phyloP scores from a whole-genome alignment of 2,888 invertebrate species.

The Ichneumoninae sp. region DNA sequence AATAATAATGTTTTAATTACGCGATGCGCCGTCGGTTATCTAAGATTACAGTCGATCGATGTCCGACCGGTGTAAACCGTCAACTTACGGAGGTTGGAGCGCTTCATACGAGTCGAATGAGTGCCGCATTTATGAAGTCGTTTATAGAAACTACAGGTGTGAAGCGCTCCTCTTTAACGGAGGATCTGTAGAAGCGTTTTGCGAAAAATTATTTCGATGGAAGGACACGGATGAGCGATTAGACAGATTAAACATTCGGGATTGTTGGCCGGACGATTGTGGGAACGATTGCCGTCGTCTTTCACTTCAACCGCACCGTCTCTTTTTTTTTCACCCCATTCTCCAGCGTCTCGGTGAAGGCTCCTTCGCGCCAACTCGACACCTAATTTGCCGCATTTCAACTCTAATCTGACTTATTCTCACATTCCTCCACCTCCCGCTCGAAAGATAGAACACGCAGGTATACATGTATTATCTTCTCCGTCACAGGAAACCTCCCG shows the following conservation, averaged over 20 bases:
- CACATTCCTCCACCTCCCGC: constrained; percentile 61
- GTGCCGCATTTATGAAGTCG: no score
- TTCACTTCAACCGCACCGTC: constrained; percentile 44
- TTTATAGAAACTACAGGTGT: no score
- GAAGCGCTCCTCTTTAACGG: neutral
- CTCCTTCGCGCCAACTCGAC: constrained; percentile 65
- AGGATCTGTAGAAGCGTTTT: no score
- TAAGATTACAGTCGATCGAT: neutral
- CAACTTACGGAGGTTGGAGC: neutral
- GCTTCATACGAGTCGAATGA: no score
- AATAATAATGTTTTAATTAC: neutral
- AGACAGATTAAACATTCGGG: constrained; percentile 34
- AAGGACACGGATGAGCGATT: constrained; percentile 28
- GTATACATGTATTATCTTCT: constrained; percentile 31
- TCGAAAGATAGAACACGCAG: neutral
- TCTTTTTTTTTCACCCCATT: constrained; percentile 30
- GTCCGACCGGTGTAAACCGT: neutral
- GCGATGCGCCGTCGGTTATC: constrained; percentile 1
- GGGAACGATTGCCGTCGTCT: constrained; percentile 45
- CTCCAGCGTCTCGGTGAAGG: constrained; percentile 17
- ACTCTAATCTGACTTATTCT: constrained; percentile 75
- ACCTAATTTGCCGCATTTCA: constrained; percentile 79
- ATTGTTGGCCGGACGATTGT: constrained; percentile 15
- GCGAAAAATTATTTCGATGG: neutral
- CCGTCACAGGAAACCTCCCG: neutral